Evolutionary conservation across 2,888 invertebrate species (phyloP), one percentile per base, ranked within the genome.

Genomic region (Cheiracanthium punctorium): DNA sequence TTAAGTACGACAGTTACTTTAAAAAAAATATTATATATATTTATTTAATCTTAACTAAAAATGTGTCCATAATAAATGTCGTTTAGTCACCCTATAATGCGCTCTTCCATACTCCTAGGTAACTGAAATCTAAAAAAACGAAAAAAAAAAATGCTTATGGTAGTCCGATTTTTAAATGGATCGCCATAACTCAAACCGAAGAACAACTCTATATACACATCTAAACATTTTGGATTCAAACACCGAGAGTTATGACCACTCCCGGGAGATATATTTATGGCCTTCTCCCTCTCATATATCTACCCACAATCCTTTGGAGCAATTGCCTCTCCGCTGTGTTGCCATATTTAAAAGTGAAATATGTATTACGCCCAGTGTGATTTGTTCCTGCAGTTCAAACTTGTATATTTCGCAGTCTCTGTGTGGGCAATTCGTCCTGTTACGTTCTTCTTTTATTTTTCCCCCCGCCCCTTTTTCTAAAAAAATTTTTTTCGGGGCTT

Each of bases 281-380:
- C 24, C 24, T 24, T 58, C 8, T 7, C 17, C 43, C 1, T 58
- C 58, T 58, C 20, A 58, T 58, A 58, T 24, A 58, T 58, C 4
- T 20, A 58, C 30, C 37, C 28, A 67, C 29, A 30, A 10, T 37
- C 37, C 71, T 33, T 65, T 41, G 43, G 33, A 43, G 32, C 28
- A 81, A 69, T 81, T 67, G 29, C 73, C 24, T 81, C 73, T 67
- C 52, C 33, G 24, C 28, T 82, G 69, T 58, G 58, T 69, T 75
- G 70, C 58, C 58, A 17, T 24, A 58, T 71, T 75, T 82, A 75
- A 82, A 75, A 69, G 70, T 82, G 58, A 75, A 75, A 70, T 70
- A 20, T 48, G 43, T 48, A 48, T 48, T 2, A 17, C 43, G 43
- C 10, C 43, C 43, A 48, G 43, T 17, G 43, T 17, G 43, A 48